Conservation (phyloP, 1,140 invertebrate genomes). For the Diuraphis noxia region DNA sequence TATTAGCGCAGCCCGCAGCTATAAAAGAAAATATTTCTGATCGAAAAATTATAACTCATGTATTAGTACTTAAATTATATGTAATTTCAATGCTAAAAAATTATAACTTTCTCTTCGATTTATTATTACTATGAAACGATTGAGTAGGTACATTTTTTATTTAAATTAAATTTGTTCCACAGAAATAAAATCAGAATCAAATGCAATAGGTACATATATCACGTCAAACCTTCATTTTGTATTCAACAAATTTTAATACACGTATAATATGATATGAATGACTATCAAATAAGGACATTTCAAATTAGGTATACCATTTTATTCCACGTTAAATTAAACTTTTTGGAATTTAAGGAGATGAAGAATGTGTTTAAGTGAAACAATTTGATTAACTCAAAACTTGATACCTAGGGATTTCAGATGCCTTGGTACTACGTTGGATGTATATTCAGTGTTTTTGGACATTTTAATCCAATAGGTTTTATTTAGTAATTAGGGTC, state of each 20-base stretch:
- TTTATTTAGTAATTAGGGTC: conserved; percentile 22
- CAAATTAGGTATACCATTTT: neutral
- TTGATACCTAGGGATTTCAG: conserved; percentile 25
- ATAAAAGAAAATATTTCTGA: neutral
- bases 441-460: conserved; percentile 14
- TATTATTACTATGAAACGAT: neutral
- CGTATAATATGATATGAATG: neutral
- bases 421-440: neutral
- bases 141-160: neutral
- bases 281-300: neutral
- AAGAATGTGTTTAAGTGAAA: conserved; percentile 19
- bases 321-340: neutral
- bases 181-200: neutral
- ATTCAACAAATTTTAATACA: neutral
- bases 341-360: neutral
- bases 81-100: neutral
- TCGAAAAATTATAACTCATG: neutral
- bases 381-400: conserved; percentile 25
- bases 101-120: neutral
- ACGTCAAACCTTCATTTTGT: neutral
- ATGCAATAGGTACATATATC: neutral
- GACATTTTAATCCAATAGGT: conserved; percentile 42
- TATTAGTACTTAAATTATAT: neutral
- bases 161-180: neutral
- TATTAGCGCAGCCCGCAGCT: neutral